These are phyloP conservation scores for Drosophila multiciliata DNA, from an alignment of 2,888 invertebrate species.

Conservation along the genomic window DNA sequence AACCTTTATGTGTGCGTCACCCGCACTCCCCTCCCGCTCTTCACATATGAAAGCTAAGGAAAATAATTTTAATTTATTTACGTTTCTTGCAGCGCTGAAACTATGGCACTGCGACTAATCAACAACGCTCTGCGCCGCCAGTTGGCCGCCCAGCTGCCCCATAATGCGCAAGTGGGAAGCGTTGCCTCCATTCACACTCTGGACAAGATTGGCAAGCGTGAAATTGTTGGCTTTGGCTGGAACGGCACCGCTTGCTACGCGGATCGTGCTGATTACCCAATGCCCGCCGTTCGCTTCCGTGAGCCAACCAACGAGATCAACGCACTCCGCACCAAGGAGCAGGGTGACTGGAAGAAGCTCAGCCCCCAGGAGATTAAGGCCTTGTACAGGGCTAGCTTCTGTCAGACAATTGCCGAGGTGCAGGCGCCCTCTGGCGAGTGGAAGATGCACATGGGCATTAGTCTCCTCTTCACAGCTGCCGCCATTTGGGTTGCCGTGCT, in stretches of 20 bases:
- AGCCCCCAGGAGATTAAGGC: slow-evolving; percentile 96
- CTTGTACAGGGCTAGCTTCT: slow-evolving; percentile 96
- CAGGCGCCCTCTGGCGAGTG: slow-evolving; percentile 86
- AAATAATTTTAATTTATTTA: background rate
- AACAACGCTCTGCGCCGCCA: slow-evolving; percentile 79
- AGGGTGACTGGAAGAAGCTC: slow-evolving; percentile 98
- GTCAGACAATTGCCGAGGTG: slow-evolving; percentile 97
- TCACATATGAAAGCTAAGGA: background rate
- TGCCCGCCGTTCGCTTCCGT: slow-evolving; percentile 94
- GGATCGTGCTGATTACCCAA: slow-evolving; percentile 93
- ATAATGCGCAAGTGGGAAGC: slow-evolving; percentile 76
- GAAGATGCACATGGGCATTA: slow-evolving; percentile 87
- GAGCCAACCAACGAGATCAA: slow-evolving; percentile 91
- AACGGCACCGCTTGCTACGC: slow-evolving; percentile 92
- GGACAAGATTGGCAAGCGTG: slow-evolving; percentile 91
- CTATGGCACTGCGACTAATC: slow-evolving; percentile 82
- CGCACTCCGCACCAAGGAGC: slow-evolving; percentile 95
- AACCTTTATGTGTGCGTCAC: slow-evolving; percentile 61
- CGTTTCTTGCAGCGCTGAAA: slow-evolving; percentile 42
- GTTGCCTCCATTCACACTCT: slow-evolving; percentile 82
- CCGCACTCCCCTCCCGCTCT: background rate
- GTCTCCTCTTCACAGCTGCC: slow-evolving; percentile 65
- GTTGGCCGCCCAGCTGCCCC: slow-evolving; percentile 73
- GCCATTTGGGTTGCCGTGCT: slow-evolving; percentile 80
- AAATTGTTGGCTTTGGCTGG: slow-evolving; percentile 95